Evolutionary conservation across 2,888 invertebrate species (phyloP).

Genomic region (Ophioninae sp.): DNA sequence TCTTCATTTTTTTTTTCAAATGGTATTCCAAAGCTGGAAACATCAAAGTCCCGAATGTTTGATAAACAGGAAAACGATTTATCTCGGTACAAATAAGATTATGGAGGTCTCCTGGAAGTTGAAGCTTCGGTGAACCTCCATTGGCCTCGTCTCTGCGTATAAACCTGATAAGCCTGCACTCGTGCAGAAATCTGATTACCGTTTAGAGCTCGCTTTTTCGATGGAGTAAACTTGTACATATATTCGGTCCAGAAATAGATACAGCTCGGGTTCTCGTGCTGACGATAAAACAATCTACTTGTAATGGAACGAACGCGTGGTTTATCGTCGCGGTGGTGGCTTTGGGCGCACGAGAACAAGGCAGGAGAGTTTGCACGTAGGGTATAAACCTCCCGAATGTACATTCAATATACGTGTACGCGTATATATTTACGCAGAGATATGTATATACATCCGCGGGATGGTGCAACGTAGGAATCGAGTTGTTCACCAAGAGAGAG

Average conservation of each 20-base stretch:
- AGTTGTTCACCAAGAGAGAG: conserved; percentile 12
- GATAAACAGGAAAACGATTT: background rate
- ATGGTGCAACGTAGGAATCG: conserved; percentile 17
- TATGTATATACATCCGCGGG: background rate
- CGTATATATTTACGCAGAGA: background rate
- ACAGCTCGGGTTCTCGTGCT: background rate
- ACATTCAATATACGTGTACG: conserved; percentile 1
- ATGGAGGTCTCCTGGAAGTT: background rate
- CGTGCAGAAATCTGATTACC: background rate
- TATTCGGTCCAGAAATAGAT: background rate
- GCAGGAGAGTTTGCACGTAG: conserved; percentile 30
- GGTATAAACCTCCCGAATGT: conserved; percentile 29
- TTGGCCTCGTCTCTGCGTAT: background rate
- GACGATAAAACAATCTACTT: background rate
- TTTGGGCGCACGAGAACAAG: conserved; percentile 7
- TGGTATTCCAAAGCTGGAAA: too few species aligned
- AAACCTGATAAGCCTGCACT: background rate
- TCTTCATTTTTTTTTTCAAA: too few species aligned
- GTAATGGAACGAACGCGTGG: background rate
- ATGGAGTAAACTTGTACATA: background rate
- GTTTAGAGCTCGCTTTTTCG: background rate
- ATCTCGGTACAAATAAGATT: background rate
- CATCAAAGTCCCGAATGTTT: background rate
- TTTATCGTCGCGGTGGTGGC: background rate
- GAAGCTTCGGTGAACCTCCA: background rate